Percentiles rank a stretch among this genome's conserved stretches.
These are phyloP conservation scores for Chrysogorgia sp. DNA, from an alignment of 92 coral and sea anemone genomes.

Conservation along the genomic window DNA sequence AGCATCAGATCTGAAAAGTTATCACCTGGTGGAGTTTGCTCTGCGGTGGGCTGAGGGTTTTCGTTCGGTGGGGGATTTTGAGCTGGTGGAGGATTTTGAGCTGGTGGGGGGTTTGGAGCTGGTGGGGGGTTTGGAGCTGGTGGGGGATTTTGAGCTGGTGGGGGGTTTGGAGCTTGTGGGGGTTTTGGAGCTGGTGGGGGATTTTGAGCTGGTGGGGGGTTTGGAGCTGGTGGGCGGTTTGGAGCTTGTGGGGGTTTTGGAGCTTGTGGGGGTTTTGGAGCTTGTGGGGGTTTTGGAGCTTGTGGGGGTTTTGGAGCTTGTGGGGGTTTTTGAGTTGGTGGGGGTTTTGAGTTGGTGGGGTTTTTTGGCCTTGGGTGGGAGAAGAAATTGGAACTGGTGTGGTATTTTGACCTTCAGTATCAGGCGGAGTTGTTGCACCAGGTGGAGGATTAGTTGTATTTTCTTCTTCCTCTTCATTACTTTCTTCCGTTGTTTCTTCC, in stretches of 20 bases:
- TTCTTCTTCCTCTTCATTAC: not conserved
- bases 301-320: not conserved
- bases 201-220: not conserved
- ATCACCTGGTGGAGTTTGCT: too few relatives aligned
- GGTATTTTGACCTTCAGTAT: not conserved
- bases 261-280: constrained; percentile 1
- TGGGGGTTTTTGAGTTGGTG: not conserved
- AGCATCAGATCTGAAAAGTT: too few relatives aligned
- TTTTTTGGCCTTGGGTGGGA: not conserved
- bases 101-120: too few relatives aligned
- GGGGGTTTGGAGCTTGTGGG: too few relatives aligned
- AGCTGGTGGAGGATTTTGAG: too few relatives aligned
- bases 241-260: not conserved
- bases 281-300: not conserved
- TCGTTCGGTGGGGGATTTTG: too few relatives aligned
- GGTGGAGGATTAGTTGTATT: not conserved
- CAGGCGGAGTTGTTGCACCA: not conserved
- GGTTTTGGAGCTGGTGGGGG: too few relatives aligned
- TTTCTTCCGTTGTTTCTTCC: not conserved
- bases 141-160: too few relatives aligned
- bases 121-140: too few relatives aligned
- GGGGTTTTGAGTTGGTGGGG: constrained; percentile 18
- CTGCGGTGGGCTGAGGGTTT: too few relatives aligned
- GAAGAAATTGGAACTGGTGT: not conserved
- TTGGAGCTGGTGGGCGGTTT: not conserved